These are phyloP conservation scores for Syngnathus floridae DNA, from an alignment of 2,113 vertebrate species.

Conservation along the genomic window DNA sequence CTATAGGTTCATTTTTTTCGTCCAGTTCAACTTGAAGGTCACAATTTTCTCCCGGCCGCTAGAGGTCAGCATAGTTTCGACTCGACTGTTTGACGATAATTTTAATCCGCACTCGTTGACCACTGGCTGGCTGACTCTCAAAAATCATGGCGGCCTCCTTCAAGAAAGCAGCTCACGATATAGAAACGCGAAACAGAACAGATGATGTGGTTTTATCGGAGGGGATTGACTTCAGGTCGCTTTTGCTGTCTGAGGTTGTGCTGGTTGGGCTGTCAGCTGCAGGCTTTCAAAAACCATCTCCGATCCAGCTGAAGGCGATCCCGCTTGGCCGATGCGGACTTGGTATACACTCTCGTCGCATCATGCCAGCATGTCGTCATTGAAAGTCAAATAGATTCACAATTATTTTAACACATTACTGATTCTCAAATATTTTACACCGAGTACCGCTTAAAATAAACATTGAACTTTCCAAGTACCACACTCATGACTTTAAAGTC, in stretches of 20 bases:
- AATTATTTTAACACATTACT: neutral
- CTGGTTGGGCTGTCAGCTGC: slow-evolving; percentile 80
- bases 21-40: neutral
- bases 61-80: slow-evolving; percentile 13
- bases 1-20: too few relatives aligned
- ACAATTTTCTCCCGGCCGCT: slow-evolving; percentile 4
- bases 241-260: slow-evolving; percentile 83
- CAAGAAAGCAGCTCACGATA: slow-evolving; percentile 70
- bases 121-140: neutral
- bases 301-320: slow-evolving; percentile 94
- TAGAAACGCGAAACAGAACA: slow-evolving; percentile 74
- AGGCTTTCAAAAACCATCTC: slow-evolving; percentile 86
- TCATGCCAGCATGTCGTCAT: neutral
- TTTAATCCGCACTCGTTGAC: neutral
- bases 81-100: too few relatives aligned
- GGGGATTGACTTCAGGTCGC: slow-evolving; percentile 78
- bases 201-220: slow-evolving; percentile 79
- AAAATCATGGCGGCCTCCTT: slow-evolving; percentile 62
- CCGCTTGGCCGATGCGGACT: slow-evolving; percentile 92
- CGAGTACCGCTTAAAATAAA: too few relatives aligned
- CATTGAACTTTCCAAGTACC: too few relatives aligned
- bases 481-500: too few relatives aligned
- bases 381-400: neutral
- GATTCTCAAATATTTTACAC: too few relatives aligned
- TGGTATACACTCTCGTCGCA: slow-evolving; percentile 63